Conservation (phyloP, 2,113 vertebrate species). For the Melierax canorus region DNA sequence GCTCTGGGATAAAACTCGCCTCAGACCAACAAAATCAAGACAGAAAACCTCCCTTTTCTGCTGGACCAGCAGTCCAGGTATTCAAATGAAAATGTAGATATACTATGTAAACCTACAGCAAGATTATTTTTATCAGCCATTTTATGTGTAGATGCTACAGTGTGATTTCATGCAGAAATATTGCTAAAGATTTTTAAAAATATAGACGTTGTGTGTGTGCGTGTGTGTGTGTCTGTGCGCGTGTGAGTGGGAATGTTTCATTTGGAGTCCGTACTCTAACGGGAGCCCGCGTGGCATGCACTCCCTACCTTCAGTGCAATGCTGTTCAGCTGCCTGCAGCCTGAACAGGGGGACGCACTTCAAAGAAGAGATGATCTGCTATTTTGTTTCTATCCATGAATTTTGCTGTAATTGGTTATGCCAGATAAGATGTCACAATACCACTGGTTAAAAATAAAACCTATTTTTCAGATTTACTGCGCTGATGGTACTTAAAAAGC, state of each 20-base stretch:
- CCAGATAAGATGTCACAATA: conserved; percentile 71
- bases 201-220: conserved; percentile 26
- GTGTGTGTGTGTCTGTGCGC: background rate
- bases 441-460: conserved; percentile 81
- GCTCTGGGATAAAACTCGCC: background rate
- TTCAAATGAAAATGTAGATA: conserved; percentile 56
- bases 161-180: conserved; percentile 60
- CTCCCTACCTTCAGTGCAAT: background rate
- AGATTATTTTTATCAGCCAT: conserved; percentile 51
- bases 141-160: conserved; percentile 51
- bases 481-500: conserved; percentile 1
- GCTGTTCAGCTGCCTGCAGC: conserved; percentile 1
- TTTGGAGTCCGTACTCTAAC: background rate
- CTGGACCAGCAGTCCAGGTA: conserved; percentile 5
- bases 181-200: conserved; percentile 36
- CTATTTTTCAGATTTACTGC: conserved; percentile 78
- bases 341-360: background rate
- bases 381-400: conserved; percentile 63
- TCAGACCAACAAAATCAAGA: background rate
- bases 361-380: conserved; percentile 41
- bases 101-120: conserved; percentile 23
- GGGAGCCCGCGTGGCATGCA: background rate
- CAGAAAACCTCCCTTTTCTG: conserved; percentile 17
- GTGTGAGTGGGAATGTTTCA: conserved; percentile 12
- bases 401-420: conserved; percentile 72